Conservation (phyloP, 2,797 vertebrate genomes). For the Sternotherus odoratus region DNA sequence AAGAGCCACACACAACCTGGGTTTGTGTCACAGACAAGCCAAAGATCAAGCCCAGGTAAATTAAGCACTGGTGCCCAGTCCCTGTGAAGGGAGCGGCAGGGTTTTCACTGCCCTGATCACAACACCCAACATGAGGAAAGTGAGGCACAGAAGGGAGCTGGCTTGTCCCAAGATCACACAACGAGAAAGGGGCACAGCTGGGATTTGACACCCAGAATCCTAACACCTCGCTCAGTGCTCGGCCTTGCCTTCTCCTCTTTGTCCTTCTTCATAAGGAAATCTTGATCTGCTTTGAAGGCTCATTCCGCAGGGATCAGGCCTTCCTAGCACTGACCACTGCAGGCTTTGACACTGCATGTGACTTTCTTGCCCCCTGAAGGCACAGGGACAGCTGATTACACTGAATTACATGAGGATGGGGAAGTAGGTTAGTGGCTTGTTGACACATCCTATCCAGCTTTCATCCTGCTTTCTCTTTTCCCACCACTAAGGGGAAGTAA, state of each 20-base stretch:
- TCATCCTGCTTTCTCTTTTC: background rate
- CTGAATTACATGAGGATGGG: background rate
- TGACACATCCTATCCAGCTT: background rate
- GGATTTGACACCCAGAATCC: background rate
- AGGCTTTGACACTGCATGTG: background rate
- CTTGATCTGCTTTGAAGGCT: background rate
- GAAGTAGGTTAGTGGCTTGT: background rate
- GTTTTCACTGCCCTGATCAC: background rate
- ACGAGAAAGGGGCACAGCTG: background rate
- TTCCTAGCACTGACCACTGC: background rate
- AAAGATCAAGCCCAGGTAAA: background rate
- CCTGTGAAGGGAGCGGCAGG: background rate
- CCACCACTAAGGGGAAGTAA: slow-evolving; percentile 70
- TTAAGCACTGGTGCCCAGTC: too few relatives aligned
- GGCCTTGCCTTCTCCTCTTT: background rate
- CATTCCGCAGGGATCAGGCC: background rate
- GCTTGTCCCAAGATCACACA: background rate
- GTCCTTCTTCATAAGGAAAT: background rate
- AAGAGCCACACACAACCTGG: too few relatives aligned
- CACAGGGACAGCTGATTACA: background rate
- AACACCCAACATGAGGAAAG: background rate
- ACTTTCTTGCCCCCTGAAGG: background rate
- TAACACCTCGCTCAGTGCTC: background rate
- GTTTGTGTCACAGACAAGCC: too few relatives aligned
- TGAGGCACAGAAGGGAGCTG: background rate